Evolutionary conservation across 1,140 invertebrate genomes (phyloP).

Genomic region (Eufriesea mexicana): DNA sequence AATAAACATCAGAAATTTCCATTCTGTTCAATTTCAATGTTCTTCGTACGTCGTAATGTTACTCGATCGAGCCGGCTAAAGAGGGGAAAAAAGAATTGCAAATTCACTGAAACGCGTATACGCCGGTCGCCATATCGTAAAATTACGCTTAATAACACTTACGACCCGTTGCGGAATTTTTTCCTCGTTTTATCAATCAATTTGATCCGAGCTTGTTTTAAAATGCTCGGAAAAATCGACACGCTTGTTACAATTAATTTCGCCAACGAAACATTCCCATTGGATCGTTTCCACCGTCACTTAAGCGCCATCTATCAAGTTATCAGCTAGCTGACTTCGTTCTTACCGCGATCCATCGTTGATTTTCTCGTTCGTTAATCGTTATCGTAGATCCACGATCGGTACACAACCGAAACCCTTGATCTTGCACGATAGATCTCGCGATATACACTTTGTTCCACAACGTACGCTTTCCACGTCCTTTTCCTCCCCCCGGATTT

Average conservation of each 20-base stretch:
- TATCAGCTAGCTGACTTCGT: neutral
- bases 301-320: neutral
- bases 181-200: neutral
- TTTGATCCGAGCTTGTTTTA: no score
- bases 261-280: neutral
- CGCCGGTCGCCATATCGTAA: no score
- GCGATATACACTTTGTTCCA: neutral
- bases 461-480: neutral
- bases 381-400: neutral
- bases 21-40: neutral
- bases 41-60: neutral
- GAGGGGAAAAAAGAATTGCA: neutral
- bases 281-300: neutral
- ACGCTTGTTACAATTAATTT: neutral
- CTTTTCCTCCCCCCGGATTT: neutral
- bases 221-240: neutral
- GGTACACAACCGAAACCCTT: neutral
- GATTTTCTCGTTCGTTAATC: neutral
- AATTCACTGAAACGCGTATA: neutral
- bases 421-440: neutral
- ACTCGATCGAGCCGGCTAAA: neutral
- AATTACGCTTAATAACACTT: slow-evolving; percentile 3
- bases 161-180: neutral
- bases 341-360: neutral
- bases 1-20: neutral